Percentiles rank a stretch among this genome's conserved stretches.
Evolutionary conservation across 2,797 vertebrate genomes (phyloP).

Genomic region (Channallabes apus): DNA sequence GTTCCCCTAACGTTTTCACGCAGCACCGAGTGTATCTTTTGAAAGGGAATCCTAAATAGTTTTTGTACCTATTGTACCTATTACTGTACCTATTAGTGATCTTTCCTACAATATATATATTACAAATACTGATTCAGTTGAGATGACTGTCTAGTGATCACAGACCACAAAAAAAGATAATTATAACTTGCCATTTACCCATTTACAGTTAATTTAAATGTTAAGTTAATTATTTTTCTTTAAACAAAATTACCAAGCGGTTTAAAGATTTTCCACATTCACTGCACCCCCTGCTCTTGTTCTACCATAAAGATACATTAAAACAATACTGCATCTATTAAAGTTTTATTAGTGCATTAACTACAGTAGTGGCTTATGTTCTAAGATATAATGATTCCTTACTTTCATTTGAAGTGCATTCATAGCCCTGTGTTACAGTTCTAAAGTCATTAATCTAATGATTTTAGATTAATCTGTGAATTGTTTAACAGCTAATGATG

Average conservation of each 20-base stretch:
- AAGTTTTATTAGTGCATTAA: not conserved
- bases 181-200: not conserved
- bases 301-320: not conserved
- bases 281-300: not conserved
- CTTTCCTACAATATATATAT: too few relatives aligned
- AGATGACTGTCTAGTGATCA: not conserved
- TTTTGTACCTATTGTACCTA: too few relatives aligned
- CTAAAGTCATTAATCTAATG: slow-evolving; percentile 59
- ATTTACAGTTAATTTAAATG: not conserved
- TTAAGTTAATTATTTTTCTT: not conserved
- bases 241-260: not conserved
- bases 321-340: not conserved
- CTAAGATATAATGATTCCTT: slow-evolving; percentile 56
- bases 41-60: too few relatives aligned
- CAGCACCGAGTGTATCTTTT: too few relatives aligned
- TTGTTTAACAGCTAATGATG: slow-evolving; percentile 61
- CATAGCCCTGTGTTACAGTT: slow-evolving; percentile 64
- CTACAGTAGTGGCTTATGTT: not conserved
- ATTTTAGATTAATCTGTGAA: slow-evolving; percentile 15
- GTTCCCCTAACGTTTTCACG: too few relatives aligned
- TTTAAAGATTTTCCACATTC: not conserved
- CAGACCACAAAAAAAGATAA: not conserved
- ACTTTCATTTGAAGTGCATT: slow-evolving; percentile 61
- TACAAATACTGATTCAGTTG: too few relatives aligned
- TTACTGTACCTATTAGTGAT: too few relatives aligned